phyloP scores from a whole-genome alignment of 2,797 vertebrate species.

The Ataeniobius toweri region DNA sequence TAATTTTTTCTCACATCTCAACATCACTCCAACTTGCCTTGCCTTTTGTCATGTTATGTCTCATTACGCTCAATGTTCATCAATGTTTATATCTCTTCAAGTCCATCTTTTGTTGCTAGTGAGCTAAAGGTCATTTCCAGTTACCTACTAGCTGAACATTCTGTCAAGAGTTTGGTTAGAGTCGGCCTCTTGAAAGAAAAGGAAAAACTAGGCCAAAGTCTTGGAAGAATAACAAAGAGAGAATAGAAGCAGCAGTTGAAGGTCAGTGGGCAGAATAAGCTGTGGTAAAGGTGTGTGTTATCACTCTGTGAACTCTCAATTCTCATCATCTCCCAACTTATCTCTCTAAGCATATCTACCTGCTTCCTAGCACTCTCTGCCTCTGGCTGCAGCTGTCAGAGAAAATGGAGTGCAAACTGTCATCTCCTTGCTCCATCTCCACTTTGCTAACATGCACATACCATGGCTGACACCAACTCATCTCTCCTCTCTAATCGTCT shows the following conservation, averaged over 20 bases:
- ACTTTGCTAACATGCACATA: slow-evolving; percentile 21
- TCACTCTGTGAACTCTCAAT: slow-evolving; percentile 24
- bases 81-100: slow-evolving; percentile 5
- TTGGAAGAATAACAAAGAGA: slow-evolving; percentile 14
- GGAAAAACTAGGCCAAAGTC: slow-evolving; percentile 30
- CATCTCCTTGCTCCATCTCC: slow-evolving; percentile 49
- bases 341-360: slow-evolving; percentile 21
- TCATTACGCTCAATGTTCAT: neutral
- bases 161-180: neutral
- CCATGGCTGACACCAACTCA: slow-evolving; percentile 30
- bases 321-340: slow-evolving; percentile 22
- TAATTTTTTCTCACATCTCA: neutral
- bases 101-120: slow-evolving; percentile 8
- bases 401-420: slow-evolving; percentile 56
- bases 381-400: slow-evolving; percentile 49
- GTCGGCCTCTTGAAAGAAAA: slow-evolving; percentile 15
- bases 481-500: slow-evolving; percentile 8
- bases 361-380: neutral
- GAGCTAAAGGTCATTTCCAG: slow-evolving; percentile 36
- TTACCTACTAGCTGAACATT: slow-evolving; percentile 19
- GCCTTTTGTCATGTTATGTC: slow-evolving; percentile 27
- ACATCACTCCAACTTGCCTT: neutral
- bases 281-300: slow-evolving; percentile 44
- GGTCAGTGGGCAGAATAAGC: slow-evolving; percentile 33
- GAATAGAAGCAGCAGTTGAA: slow-evolving; percentile 44